Conservation (phyloP, 1,140 invertebrate species). For the Carposina sasakii region DNA sequence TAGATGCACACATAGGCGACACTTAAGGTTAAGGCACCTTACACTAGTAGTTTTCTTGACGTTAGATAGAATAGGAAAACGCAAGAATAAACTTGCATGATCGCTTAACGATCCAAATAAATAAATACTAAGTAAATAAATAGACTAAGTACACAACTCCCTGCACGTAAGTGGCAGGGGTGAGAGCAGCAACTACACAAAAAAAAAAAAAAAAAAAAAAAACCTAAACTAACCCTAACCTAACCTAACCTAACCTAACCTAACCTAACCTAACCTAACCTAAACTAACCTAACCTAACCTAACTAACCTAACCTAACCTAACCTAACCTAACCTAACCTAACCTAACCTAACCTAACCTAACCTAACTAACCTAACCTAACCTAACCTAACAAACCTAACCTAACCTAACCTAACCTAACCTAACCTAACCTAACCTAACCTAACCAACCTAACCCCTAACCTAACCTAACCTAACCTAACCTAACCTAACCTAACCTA, state of each 20-base stretch:
- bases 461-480: constrained; percentile 31
- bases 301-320: constrained; percentile 29
- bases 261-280: constrained; percentile 30
- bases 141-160: too few species aligned
- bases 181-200: too few species aligned
- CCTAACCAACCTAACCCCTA: constrained; percentile 28
- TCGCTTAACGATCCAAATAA: too few species aligned
- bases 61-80: too few species aligned
- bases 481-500: constrained; percentile 28
- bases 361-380: constrained; percentile 32
- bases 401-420: constrained; percentile 31
- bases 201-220: too few species aligned
- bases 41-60: too few species aligned
- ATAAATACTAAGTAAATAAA: too few species aligned
- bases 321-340: constrained; percentile 26
- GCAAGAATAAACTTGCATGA: too few species aligned
- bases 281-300: constrained; percentile 26
- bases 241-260: constrained; percentile 25
- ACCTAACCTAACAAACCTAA: constrained; percentile 25
- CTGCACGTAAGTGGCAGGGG: too few species aligned
- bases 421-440: constrained; percentile 32
- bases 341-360: constrained; percentile 28
- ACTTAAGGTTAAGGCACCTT: too few species aligned
- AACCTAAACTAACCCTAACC: constrained; percentile 14
- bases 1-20: too few species aligned